Percentiles rank a stretch among this genome's conserved stretches.
These are phyloP conservation scores for Chaitophorus viminalis DNA, from an alignment of 2,888 invertebrate species.

Conservation along the genomic window DNA sequence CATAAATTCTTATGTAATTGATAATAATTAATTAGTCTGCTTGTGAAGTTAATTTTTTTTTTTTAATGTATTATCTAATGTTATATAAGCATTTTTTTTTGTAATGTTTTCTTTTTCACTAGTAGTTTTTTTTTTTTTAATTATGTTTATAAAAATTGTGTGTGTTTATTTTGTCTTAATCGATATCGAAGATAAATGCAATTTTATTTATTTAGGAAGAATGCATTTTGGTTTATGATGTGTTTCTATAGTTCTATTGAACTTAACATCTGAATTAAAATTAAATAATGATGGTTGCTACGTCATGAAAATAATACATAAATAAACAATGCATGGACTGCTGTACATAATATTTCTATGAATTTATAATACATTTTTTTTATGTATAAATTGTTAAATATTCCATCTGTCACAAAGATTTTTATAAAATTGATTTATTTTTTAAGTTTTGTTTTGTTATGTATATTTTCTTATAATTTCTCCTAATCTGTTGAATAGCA, in stretches of 20 bases:
- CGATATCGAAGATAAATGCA: no score
- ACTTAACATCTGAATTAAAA: neutral
- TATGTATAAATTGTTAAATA: no score
- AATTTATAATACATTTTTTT: no score
- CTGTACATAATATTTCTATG: no score
- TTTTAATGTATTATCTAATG: neutral
- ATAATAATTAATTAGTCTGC: neutral
- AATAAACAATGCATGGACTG: no score
- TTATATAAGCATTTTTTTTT: neutral
- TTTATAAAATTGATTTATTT: no score
- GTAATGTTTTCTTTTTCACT: neutral
- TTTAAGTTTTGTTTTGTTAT: no score
- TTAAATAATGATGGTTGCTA: neutral
- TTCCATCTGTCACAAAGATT: no score
- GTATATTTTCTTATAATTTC: no score
- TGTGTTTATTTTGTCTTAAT: neutral
- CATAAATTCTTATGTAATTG: constrained; percentile 4
- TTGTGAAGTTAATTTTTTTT: constrained; percentile 11
- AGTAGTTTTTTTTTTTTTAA: neutral
- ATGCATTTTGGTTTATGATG: neutral
- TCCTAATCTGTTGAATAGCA: no score
- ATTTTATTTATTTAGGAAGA: neutral
- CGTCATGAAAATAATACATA: neutral
- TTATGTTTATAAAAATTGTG: neutral
- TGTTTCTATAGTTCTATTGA: neutral